Conservation (phyloP, 1,140 invertebrate genomes). For the Wasmannia auropunctata region DNA sequence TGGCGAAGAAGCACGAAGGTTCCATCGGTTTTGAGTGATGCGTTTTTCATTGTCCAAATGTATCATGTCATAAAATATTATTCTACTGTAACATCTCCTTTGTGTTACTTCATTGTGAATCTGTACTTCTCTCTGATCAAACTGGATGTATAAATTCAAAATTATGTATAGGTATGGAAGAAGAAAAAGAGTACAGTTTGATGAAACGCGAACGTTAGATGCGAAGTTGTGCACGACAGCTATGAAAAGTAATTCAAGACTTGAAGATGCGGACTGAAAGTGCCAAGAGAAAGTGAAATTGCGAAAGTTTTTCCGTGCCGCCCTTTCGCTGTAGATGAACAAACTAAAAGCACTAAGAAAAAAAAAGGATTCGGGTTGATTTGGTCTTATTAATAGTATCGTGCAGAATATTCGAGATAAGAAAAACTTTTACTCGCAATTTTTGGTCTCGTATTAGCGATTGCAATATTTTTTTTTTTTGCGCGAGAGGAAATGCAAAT, state of each 20-base stretch:
- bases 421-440: background rate
- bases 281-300: conserved; percentile 8
- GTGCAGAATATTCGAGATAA: background rate
- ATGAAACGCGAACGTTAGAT: background rate
- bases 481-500: background rate
- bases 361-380: background rate
- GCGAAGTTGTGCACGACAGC: background rate
- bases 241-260: background rate
- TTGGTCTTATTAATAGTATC: conserved; percentile 8
- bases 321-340: background rate
- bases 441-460: background rate
- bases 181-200: background rate
- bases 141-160: background rate
- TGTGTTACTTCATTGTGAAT: background rate
- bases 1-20: background rate
- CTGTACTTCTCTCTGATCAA: background rate
- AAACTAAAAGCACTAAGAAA: background rate
- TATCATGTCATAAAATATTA: background rate
- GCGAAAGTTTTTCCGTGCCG: background rate
- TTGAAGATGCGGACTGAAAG: background rate
- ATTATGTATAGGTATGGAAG: background rate
- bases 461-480: background rate
- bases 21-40: background rate
- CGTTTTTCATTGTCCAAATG: background rate
- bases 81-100: background rate